Evolutionary conservation across 2,888 invertebrate genomes (phyloP).

Genomic region (Hydropsyche betteni): DNA sequence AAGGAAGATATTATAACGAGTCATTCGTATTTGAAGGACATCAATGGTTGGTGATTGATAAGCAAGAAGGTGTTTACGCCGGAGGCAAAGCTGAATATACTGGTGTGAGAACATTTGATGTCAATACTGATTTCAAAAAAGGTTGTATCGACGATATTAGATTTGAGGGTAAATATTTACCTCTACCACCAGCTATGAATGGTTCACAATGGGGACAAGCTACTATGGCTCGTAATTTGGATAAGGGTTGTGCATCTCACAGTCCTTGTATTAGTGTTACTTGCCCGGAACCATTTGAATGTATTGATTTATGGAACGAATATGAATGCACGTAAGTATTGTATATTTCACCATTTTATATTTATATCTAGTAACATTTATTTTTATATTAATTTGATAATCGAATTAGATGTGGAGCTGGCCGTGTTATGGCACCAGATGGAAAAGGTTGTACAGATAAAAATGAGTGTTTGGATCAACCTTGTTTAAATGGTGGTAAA

Average conservation of each 20-base stretch:
- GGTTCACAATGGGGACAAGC: conserved; percentile 63
- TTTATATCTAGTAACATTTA: not conserved
- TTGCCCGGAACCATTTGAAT: conserved; percentile 63
- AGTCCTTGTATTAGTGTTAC: conserved; percentile 63
- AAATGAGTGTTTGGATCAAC: conserved; percentile 77
- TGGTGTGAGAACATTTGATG: conserved; percentile 61
- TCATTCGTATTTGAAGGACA: conserved; percentile 61
- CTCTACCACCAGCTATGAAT: conserved; percentile 62
- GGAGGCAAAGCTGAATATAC: conserved; percentile 64
- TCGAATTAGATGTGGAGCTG: conserved; percentile 71
- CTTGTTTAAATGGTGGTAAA: conserved; percentile 76
- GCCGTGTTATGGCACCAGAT: conserved; percentile 74
- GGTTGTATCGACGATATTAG: conserved; percentile 55
- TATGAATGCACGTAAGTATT: conserved; percentile 66
- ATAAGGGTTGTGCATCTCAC: conserved; percentile 64
- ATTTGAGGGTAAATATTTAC: conserved; percentile 66
- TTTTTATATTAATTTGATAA: conserved; percentile 39
- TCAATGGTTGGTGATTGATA: conserved; percentile 61
- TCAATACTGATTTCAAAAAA: conserved; percentile 62
- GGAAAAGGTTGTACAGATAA: conserved; percentile 77
- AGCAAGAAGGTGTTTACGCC: conserved; percentile 63
- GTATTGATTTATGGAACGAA: conserved; percentile 67
- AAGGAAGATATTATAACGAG: conserved; percentile 63
- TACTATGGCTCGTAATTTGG: conserved; percentile 61
- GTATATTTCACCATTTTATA: conserved; percentile 5